Conservation (phyloP, 2,797 vertebrate species). For the Lutjanus argentimaculatus region DNA sequence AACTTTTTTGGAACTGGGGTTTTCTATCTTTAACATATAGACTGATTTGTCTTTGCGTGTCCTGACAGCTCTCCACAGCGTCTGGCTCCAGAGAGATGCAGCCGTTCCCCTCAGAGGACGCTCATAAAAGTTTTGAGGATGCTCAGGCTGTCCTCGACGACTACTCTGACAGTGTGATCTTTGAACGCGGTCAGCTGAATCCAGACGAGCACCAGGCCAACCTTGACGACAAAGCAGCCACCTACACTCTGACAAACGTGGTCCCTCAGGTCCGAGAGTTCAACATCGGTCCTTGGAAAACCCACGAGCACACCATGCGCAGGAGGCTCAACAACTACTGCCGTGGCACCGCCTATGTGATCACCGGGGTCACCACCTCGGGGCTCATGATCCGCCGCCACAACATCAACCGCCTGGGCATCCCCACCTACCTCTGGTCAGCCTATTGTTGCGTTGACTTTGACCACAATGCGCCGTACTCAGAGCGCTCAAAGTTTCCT, state of each 20-base stretch:
- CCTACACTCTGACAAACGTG: conserved; percentile 84
- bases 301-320: conserved; percentile 70
- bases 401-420: conserved; percentile 77
- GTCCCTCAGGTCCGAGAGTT: conserved; percentile 79
- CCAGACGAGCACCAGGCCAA: conserved; percentile 81
- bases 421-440: conserved; percentile 83
- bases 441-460: conserved; percentile 82
- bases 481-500: conserved; percentile 80
- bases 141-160: conserved; percentile 80
- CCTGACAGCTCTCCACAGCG: conserved; percentile 72
- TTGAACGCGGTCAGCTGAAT: conserved; percentile 81
- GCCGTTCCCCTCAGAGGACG: conserved; percentile 66
- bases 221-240: conserved; percentile 77
- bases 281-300: conserved; percentile 76
- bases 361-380: conserved; percentile 81
- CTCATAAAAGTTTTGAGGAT: conserved; percentile 74
- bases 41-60: neutral
- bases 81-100: conserved; percentile 79
- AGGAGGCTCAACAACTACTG: conserved; percentile 85
- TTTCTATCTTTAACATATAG: neutral
- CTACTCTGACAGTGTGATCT: conserved; percentile 77
- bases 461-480: conserved; percentile 80
- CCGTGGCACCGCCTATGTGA: conserved; percentile 69
- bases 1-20: too few species aligned
- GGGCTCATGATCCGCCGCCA: conserved; percentile 77